phyloP scores from a whole-genome alignment of 2,888 invertebrate genomes.

The Mimachlamys varia region DNA sequence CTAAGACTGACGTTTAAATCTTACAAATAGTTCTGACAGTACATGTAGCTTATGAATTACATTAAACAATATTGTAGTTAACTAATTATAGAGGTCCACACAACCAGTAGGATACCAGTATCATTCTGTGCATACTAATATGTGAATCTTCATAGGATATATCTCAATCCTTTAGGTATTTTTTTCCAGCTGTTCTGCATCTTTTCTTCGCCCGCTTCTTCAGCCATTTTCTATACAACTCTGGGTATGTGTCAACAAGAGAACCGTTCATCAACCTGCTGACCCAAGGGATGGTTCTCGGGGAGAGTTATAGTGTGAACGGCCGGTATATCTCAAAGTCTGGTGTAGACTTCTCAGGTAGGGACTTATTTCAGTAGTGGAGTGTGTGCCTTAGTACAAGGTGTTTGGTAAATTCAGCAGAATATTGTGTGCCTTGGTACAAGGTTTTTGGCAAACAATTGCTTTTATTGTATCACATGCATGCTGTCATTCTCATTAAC shows the following conservation, averaged over 20 bases:
- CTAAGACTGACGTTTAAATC: no score
- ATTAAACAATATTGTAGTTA: no score
- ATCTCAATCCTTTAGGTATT: neutral
- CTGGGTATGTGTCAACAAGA: slow-evolving; percentile 86
- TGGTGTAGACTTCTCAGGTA: slow-evolving; percentile 83
- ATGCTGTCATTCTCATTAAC: no score
- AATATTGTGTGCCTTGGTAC: slow-evolving; percentile 67
- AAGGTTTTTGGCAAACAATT: slow-evolving; percentile 60
- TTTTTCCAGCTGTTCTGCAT: slow-evolving; percentile 91
- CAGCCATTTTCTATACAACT: slow-evolving; percentile 93
- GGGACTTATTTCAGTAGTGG: neutral
- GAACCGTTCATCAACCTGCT: slow-evolving; percentile 96
- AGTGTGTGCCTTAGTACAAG: slow-evolving; percentile 73
- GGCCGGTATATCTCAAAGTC: slow-evolving; percentile 90
- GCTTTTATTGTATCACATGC: no score
- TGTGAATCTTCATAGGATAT: neutral
- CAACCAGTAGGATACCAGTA: neutral
- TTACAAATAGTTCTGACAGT: no score
- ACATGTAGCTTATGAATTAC: no score
- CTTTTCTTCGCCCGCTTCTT: slow-evolving; percentile 97
- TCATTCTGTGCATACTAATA: neutral
- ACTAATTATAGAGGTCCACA: no score
- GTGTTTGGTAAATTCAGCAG: slow-evolving; percentile 52
- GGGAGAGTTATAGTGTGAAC: slow-evolving; percentile 83
- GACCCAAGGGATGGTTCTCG: slow-evolving; percentile 93